Conservation (phyloP, 2,113 vertebrate species). For the Falco punctatus region DNA sequence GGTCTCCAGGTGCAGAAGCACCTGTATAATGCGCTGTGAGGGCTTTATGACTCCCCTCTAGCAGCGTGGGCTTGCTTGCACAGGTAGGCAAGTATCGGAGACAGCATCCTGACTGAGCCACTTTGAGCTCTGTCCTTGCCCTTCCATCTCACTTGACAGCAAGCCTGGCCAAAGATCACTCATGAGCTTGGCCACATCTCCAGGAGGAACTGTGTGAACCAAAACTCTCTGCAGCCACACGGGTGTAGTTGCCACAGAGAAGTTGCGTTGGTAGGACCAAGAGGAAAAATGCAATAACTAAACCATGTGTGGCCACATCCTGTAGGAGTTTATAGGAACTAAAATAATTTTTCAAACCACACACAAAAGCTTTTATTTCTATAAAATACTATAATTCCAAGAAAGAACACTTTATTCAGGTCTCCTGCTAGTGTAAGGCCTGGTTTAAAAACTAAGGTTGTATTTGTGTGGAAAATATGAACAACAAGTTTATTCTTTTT, state of each 20-base stretch:
- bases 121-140: neutral
- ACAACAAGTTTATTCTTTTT: neutral
- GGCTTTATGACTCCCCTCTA: neutral
- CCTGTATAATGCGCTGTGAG: neutral
- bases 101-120: neutral
- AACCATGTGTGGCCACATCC: neutral
- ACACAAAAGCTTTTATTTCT: neutral
- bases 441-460: neutral
- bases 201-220: neutral
- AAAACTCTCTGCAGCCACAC: neutral
- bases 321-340: neutral
- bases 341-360: neutral
- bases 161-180: neutral
- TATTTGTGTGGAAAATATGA: conserved; percentile 17
- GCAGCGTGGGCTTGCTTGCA: neutral
- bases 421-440: neutral
- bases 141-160: fast-evolving
- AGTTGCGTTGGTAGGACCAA: neutral
- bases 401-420: neutral
- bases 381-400: neutral
- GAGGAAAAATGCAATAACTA: neutral
- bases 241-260: neutral
- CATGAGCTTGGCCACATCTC: neutral
- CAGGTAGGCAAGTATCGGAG: neutral
- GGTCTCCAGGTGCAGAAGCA: neutral